Conservation (phyloP, 2,797 vertebrate genomes). For the Paratrypauchen microcephalus region DNA sequence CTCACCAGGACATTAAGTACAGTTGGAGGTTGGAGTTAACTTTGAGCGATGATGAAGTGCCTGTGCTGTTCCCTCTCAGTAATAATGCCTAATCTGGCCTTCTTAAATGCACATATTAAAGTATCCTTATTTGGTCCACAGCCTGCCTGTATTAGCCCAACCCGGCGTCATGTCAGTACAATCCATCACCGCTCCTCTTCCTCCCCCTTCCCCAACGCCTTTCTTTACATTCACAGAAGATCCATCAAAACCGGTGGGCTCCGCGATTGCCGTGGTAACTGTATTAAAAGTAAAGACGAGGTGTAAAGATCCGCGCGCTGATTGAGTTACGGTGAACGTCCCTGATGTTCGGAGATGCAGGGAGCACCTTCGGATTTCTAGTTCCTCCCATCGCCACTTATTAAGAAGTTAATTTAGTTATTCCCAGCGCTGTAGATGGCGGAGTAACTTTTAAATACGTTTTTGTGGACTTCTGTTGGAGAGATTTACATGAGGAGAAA, state of each 20-base stretch:
- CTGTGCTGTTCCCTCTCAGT: conserved; percentile 27
- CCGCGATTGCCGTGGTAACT: conserved; percentile 54
- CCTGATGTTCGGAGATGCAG: conserved; percentile 37
- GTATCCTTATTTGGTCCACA: conserved; percentile 50
- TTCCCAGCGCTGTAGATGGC: background rate
- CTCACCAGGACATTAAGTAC: background rate
- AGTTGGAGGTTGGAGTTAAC: conserved; percentile 13
- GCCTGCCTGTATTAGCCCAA: conserved; percentile 58
- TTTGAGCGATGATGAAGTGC: conserved; percentile 41
- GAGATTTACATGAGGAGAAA: background rate
- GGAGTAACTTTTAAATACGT: conserved; percentile 3
- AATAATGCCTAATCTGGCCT: conserved; percentile 29
- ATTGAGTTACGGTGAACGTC: conserved; percentile 50
- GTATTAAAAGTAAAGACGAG: conserved; percentile 64
- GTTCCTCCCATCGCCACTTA: conserved; percentile 9
- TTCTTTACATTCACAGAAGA: conserved; percentile 69
- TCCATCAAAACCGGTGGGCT: conserved; percentile 55
- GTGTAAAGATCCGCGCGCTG: conserved; percentile 47
- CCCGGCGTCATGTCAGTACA: conserved; percentile 61
- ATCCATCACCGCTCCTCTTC: conserved; percentile 67
- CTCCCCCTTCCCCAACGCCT: conserved; percentile 61
- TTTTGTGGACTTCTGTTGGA: background rate
- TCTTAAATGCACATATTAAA: conserved; percentile 26
- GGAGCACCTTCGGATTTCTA: conserved; percentile 19
- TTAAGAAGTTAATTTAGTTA: conserved; percentile 4